A percentile compares a stretch with the other conserved stretches of the same genome.
phyloP scores from a whole-genome alignment of 2,888 invertebrate species.

The Andrena bucephala region DNA sequence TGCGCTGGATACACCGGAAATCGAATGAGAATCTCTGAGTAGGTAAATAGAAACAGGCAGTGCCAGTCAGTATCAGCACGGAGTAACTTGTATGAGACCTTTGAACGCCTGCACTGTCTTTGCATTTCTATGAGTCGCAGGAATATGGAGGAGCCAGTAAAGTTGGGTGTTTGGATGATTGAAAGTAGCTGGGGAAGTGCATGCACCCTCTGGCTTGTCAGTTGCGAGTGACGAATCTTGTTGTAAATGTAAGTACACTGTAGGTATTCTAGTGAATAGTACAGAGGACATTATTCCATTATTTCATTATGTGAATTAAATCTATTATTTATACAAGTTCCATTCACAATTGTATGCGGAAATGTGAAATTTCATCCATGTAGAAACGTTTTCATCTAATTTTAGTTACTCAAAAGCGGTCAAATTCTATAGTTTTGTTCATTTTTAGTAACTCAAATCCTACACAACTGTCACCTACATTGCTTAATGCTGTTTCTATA shows the following conservation, averaged over 20 bases:
- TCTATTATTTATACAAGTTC: too few species aligned
- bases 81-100: slow-evolving; percentile 67
- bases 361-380: too few species aligned
- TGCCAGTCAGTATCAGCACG: slow-evolving; percentile 68
- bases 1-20: background rate
- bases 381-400: too few species aligned
- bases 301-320: too few species aligned
- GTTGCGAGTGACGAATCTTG: background rate
- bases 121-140: slow-evolving; percentile 52
- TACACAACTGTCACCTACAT: too few species aligned
- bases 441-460: too few species aligned
- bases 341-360: too few species aligned
- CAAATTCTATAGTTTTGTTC: too few species aligned
- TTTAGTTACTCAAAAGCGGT: too few species aligned
- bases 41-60: slow-evolving; percentile 74
- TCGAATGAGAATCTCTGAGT: slow-evolving; percentile 67
- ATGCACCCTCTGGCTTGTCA: background rate
- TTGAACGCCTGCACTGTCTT: slow-evolving; percentile 70
- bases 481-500: background rate
- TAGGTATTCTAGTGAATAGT: too few species aligned
- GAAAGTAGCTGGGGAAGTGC: slow-evolving; percentile 1
- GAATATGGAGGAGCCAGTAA: slow-evolving; percentile 50
- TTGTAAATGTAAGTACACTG: too few species aligned
- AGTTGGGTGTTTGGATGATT: background rate
- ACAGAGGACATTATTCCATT: too few species aligned